Evolutionary conservation across 2,888 invertebrate genomes (phyloP), one percentile per base, ranked within the genome.

Genomic region (Leucoma salicis): DNA sequence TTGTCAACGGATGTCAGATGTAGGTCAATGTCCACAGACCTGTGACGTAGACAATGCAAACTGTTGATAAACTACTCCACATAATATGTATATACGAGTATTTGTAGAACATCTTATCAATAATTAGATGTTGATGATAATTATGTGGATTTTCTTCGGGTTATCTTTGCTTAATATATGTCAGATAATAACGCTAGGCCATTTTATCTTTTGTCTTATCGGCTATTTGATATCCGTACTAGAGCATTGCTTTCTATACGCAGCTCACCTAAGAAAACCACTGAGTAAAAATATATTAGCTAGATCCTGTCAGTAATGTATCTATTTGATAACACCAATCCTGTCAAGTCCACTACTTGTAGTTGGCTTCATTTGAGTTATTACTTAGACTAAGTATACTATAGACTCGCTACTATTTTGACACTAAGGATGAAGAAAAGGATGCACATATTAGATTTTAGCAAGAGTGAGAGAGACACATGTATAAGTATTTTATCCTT

Each of bases 21-120:
- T 82, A 56, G 84, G 83, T 79, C 83, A 85, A 81, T 83, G 84
- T 78, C 78, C 78, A 71, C 55, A 52, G 57, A 42, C 45, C 29
- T 40, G 39, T 58, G 51, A 57, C 49, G 46, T 53, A 28, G 35
- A 29, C 39, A 29, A 39, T 42, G 24, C 35, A 14, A 45, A 54
- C 36, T 43, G 28, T 32, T 52, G 47, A 54, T 57, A 49, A 57
- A 21, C 11, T 28, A 29, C 28, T 29, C 13, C 2, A 13, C 2
- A 1, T 27, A 25, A 16, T 10, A 5, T 25, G 7, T 25, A n/a
- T n/a, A n/a, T n/a, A n/a, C 46, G 38, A 48, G 37, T n/a, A n/a
- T 50, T 53, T 46, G 35, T 57, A 31, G 51, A 46, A 42, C 48
- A 45, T 43, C 42, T 57, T 57, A 57, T 49, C 54, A 25, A 34